Evolutionary conservation across 2,797 vertebrate species (phyloP), one percentile per base, ranked within the genome.

Genomic region (Selene dorsalis): DNA sequence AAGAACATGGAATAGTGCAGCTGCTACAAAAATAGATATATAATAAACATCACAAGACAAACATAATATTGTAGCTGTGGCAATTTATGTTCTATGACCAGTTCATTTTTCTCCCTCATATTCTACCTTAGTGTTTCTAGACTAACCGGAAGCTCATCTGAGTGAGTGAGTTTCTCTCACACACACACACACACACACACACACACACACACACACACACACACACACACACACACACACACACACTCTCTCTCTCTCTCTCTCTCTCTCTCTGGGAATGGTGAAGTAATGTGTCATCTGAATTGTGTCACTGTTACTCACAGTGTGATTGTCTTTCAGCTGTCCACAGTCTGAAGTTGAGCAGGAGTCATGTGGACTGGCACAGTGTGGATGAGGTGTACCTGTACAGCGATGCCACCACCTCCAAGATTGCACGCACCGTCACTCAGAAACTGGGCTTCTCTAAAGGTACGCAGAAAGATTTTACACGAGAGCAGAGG

Each of bases 351-450:
- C 90, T 96, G 53, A 97, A 97, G 91, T 83, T 98, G 87, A 97
- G 95, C 84, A 94, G 96, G 39, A 97, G 94, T 80, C 97, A 98
- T 0, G 96, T 98, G 82, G 97, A 98, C 85, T 98, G 97, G 97
- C 96, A 98, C 88, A 96, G 96, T 20, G 92, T 98, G 90, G 96
- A 97, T n/a, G 96, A 97, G 80, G 97, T 97, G 0, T 96, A 96
- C 84, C 94, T 97, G 26, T 97, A 97, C 93, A 97, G 96, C 22
- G 96, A 97, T 10, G 95, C 96, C 74, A 97, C 96, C 6, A 97
- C 97, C 14, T 98, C 96, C 77, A 98, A 98, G 94, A 98, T 98
- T 47, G 96, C 96, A 28, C 95, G 97, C 79, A 97, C 95, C 2
- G 96, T 97, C 67, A 96, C 96, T 0, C 96, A 97, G 77, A 98